Evolutionary conservation across 2,797 vertebrate species (phyloP), one percentile per base, ranked within the genome.

Genomic region (Scleropages formosus): DNA sequence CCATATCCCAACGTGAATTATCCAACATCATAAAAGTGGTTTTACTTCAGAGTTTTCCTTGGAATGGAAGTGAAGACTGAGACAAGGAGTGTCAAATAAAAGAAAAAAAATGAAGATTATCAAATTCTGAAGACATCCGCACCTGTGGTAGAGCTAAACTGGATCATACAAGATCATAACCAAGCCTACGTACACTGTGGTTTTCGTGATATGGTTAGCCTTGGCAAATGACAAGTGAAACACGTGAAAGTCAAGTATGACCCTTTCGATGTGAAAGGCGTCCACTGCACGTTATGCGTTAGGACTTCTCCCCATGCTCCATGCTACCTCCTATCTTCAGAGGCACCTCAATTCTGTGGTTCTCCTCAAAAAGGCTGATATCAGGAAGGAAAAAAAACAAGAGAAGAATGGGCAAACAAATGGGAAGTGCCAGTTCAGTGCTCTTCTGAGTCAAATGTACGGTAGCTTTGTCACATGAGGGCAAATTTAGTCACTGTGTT

Each of bases 291-390:
- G 61, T 74, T 16, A 53, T 72, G 51, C 61, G 16, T 63, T 47
- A 76, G 62, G 78, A 39, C 77, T 71, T 71, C 78, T 83, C 81
- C 83, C 83, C 79, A 81, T 61, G 69, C 77, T 0, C 46, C 76
- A 76, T 75, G 79, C 81, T 84, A 75, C 84, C 78, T 78, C 84
- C 82, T 84, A 81, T 80, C 46, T 68, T 78, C 70, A 68, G 73
- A 74, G 78, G 72, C 76, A 78, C 76, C 51, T 80, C 58, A 79
- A 74, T 81, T 80, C 26, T 44, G 26, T 78, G 81, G 77, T 26
- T 20, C 20, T 31, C 59, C 31, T 13, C 63, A 26, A 64, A 31
- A 51, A 12, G 39, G 51, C 47, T 31, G 24, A 47, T 31, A 60
- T 26, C 72, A 70, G 11, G 12, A 53, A 59, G 31, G 47, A 75